Evolutionary conservation across 2,888 invertebrate species (phyloP).

Genomic region (Heliconius hortense): DNA sequence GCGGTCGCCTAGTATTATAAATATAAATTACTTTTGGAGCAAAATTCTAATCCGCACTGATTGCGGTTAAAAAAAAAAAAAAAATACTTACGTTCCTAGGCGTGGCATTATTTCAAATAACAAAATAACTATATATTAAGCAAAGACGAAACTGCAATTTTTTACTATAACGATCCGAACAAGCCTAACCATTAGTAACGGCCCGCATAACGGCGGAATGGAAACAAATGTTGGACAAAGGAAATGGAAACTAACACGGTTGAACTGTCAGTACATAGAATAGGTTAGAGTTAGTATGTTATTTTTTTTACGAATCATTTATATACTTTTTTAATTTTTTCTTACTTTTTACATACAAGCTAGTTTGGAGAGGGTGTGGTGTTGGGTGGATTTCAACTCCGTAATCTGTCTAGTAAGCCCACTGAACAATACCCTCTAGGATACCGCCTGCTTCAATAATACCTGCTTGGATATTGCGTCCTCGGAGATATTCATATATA

Average conservation of each 20-base stretch:
- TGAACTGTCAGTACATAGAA: conserved; percentile 15
- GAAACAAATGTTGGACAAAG: conserved; percentile 39
- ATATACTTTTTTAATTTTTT: background rate
- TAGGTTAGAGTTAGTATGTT: background rate
- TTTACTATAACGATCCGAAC: conserved; percentile 16
- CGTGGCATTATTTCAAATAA: conserved; percentile 1
- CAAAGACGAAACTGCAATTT: conserved; percentile 5
- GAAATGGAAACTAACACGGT: conserved; percentile 37
- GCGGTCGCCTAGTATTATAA: too few species aligned
- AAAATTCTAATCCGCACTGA: too few species aligned
- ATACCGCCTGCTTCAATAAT: too few species aligned
- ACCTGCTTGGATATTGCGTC: too few species aligned
- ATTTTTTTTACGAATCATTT: background rate
- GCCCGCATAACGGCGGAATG: conserved; percentile 34
- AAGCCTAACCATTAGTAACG: conserved; percentile 33
- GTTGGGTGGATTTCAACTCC: background rate
- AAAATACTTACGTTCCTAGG: background rate
- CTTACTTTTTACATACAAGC: background rate
- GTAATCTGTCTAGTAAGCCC: too few species aligned
- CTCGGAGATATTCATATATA: too few species aligned
- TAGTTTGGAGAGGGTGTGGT: background rate
- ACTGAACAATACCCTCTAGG: too few species aligned
- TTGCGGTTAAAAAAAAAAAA: too few species aligned
- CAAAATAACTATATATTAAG: background rate
- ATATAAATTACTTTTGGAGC: too few species aligned